These are phyloP conservation scores for Leptinotarsa undecemlineata DNA, from an alignment of 1,140 invertebrate genomes.

Conservation along the genomic window DNA sequence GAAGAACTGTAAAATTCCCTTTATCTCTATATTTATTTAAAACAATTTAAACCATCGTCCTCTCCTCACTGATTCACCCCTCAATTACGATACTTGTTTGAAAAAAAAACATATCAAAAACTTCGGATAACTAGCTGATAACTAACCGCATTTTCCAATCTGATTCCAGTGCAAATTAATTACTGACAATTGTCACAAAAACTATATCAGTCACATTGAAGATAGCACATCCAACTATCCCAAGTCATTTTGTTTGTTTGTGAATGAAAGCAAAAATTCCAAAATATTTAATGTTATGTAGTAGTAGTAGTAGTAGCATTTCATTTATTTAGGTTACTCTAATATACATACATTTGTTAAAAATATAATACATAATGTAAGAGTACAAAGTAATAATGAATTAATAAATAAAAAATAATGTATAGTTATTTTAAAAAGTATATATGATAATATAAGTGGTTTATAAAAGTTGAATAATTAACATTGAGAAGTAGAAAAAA, in stretches of 20 bases:
- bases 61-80: no score
- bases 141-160: background rate
- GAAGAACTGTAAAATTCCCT: background rate
- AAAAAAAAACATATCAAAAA: background rate
- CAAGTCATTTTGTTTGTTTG: background rate
- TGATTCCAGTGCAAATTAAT: background rate
- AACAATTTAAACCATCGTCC: background rate
- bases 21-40: background rate
- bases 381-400: no score
- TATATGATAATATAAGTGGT: no score
- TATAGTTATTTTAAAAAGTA: no score
- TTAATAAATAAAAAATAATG: no score
- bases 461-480: no score
- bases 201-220: background rate
- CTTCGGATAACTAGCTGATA: background rate
- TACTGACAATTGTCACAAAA: background rate
- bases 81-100: background rate
- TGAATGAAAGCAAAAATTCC: background rate
- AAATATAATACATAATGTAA: no score
- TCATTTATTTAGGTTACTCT: no score
- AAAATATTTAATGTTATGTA: background rate
- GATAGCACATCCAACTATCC: background rate
- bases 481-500: no score
- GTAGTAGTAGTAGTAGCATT: no score
- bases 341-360: no score